Conservation (phyloP, 2,113 vertebrate species). For the Copsychus sechellarum region DNA sequence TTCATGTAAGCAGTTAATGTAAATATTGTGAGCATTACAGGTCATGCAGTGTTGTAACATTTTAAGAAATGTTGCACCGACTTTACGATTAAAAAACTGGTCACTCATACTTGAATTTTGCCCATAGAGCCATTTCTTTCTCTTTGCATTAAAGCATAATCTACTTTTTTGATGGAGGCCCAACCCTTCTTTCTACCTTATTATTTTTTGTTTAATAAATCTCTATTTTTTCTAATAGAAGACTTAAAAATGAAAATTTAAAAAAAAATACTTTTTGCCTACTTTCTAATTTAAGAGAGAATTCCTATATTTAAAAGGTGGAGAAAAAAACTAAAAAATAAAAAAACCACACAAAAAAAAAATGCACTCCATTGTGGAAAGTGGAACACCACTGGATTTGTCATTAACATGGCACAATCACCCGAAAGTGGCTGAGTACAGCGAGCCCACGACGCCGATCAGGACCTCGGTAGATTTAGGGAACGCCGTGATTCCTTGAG, state of each 20-base stretch:
- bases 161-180: constrained; percentile 74
- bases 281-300: constrained; percentile 69
- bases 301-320: constrained; percentile 67
- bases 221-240: constrained; percentile 68
- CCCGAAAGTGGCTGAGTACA: not conserved
- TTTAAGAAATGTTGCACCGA: constrained; percentile 95
- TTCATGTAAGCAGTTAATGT: constrained; percentile 91
- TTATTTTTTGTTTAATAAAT: constrained; percentile 74
- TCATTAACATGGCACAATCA: constrained; percentile 31
- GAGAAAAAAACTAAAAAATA: not conserved
- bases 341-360: too few relatives aligned
- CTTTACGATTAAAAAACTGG: constrained; percentile 94
- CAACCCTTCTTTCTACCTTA: constrained; percentile 68
- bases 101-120: constrained; percentile 90
- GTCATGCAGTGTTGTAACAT: constrained; percentile 94
- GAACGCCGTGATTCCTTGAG: constrained; percentile 35
- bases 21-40: constrained; percentile 97
- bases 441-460: not conserved
- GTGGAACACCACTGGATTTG: constrained; percentile 21
- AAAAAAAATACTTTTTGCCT: constrained; percentile 62
- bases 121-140: constrained; percentile 80
- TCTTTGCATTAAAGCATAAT: constrained; percentile 74
- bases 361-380: constrained; percentile 14
- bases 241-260: constrained; percentile 59
- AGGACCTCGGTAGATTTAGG: constrained; percentile 32